Conservation (phyloP, 2,113 vertebrate species). For the Herpetotheres cachinnans region DNA sequence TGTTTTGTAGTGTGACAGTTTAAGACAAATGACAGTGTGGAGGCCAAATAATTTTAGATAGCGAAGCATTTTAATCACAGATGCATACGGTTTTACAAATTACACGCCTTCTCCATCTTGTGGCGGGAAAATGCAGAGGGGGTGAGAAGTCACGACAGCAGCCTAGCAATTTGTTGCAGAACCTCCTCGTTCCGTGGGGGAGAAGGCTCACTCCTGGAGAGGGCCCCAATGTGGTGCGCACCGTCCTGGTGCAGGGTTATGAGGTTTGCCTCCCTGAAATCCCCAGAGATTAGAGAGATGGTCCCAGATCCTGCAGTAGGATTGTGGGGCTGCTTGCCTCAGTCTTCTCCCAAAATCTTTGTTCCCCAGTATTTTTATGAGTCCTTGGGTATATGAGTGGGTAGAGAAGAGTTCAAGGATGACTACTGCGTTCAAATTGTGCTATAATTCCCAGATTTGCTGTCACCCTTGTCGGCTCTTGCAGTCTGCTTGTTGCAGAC, state of each 20-base stretch:
- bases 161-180: not conserved
- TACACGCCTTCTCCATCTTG: not conserved
- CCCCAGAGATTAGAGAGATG: not conserved
- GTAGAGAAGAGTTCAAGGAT: not conserved
- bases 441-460: not conserved
- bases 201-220: not conserved
- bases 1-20: not conserved
- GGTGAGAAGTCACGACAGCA: not conserved
- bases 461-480: not conserved
- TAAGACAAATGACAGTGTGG: not conserved
- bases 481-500: not conserved
- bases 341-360: not conserved
- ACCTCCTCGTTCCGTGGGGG: rapidly evolving
- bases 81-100: not conserved
- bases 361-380: not conserved
- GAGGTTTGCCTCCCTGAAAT: not conserved
- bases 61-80: not conserved
- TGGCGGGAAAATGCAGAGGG: not conserved
- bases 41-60: not conserved
- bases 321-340: not conserved
- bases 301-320: not conserved
- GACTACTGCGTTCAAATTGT: not conserved
- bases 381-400: not conserved
- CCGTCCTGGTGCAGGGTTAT: not conserved
- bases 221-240: not conserved